phyloP scores from a whole-genome alignment of 2,797 vertebrate species.

The Bradypodion pumilum region DNA sequence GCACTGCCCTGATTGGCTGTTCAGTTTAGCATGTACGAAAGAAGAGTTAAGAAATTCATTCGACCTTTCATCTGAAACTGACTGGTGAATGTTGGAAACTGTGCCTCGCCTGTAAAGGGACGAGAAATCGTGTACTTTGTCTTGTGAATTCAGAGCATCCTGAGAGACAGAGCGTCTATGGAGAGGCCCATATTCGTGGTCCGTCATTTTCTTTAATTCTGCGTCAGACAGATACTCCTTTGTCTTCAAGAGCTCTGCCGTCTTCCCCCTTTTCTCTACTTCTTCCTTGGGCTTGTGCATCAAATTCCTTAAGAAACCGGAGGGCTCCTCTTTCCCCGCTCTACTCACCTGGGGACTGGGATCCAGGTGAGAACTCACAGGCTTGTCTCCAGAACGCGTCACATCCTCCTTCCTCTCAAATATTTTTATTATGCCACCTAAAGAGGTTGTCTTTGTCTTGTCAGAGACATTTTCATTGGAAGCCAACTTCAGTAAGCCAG shows the following conservation, averaged over 20 bases:
- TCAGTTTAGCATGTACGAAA: constrained; percentile 43
- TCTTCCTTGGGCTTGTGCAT: constrained; percentile 71
- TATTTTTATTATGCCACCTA: constrained; percentile 54
- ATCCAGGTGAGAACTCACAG: constrained; percentile 20
- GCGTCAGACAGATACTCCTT: neutral
- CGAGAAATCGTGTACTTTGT: constrained; percentile 55
- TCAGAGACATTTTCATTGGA: constrained; percentile 70
- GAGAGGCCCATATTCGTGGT: neutral
- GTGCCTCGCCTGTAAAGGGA: constrained; percentile 22
- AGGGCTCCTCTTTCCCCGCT: constrained; percentile 67
- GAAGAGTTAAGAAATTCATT: constrained; percentile 53
- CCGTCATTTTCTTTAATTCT: constrained; percentile 28
- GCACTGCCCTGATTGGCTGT: constrained; percentile 10
- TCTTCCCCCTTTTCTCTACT: constrained; percentile 58
- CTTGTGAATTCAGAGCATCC: constrained; percentile 39
- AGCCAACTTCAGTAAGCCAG: constrained; percentile 80
- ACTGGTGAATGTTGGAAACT: constrained; percentile 37
- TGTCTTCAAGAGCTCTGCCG: constrained; percentile 62
- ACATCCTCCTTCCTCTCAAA: constrained; percentile 62
- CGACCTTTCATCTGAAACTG: constrained; percentile 44
- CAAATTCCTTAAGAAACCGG: constrained; percentile 63
- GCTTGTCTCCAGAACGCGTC: constrained; percentile 25
- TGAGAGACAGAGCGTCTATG: neutral
- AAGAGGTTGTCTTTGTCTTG: constrained; percentile 56
- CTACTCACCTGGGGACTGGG: constrained; percentile 46